Percentiles rank a stretch among this genome's conserved stretches.
phyloP scores from a whole-genome alignment of 2,113 vertebrate genomes.

The Calyptomena viridis region DNA sequence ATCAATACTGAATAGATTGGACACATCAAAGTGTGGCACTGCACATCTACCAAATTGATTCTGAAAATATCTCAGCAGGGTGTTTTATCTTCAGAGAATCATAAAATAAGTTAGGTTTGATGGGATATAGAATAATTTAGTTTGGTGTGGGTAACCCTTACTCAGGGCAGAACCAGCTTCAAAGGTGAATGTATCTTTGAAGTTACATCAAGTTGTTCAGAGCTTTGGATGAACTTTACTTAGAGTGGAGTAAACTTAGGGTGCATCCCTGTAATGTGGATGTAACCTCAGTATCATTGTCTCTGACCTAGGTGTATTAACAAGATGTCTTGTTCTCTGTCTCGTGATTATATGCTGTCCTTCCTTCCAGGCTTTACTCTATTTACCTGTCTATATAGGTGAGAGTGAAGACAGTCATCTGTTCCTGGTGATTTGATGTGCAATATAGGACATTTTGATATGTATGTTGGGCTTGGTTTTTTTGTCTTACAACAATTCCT shows the following conservation, averaged over 20 bases:
- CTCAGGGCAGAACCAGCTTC: not conserved
- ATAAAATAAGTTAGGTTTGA: not conserved
- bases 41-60: not conserved
- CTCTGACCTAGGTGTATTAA: not conserved
- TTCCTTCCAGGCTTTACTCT: not conserved
- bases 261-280: not conserved
- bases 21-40: constrained; percentile 10
- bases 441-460: not conserved
- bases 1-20: not conserved
- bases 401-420: not conserved
- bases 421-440: not conserved
- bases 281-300: not conserved
- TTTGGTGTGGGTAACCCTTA: not conserved
- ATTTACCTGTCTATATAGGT: not conserved
- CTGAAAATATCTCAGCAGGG: not conserved
- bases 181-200: constrained; percentile 13
- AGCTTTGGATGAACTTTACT: not conserved
- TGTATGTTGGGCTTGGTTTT: not conserved
- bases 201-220: not conserved
- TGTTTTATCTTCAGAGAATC: not conserved
- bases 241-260: not conserved
- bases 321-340: not conserved
- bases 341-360: too few relatives aligned
- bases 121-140: not conserved
- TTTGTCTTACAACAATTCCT: not conserved